Evolutionary conservation across 1,140 invertebrate genomes (phyloP).

Genomic region (Planococcus citri): DNA sequence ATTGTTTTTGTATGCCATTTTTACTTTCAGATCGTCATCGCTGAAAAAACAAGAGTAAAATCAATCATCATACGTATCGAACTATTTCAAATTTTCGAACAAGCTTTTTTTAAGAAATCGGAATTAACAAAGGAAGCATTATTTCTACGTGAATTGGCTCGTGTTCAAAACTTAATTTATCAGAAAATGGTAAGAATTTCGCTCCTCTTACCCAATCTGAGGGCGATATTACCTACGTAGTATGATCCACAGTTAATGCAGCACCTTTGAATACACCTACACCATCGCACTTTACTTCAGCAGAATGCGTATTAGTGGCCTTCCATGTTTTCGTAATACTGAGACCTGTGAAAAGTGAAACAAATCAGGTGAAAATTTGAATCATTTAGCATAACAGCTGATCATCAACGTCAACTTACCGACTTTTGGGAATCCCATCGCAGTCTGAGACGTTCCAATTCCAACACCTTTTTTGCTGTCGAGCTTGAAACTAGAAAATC

Average conservation of each 20-base stretch:
- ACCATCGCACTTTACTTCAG: constrained; percentile 83
- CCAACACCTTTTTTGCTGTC: constrained; percentile 87
- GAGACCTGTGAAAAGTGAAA: constrained; percentile 40
- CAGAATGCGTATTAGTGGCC: constrained; percentile 88
- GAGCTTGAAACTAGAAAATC: constrained; percentile 68
- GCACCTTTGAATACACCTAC: constrained; percentile 84
- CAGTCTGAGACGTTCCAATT: constrained; percentile 83
- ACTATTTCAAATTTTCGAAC: background rate
- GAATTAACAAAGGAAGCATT: too few relatives aligned
- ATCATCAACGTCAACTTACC: constrained; percentile 24
- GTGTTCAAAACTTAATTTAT: too few relatives aligned
- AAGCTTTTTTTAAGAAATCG: too few relatives aligned
- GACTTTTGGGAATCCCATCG: constrained; percentile 64
- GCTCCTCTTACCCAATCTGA: constrained; percentile 66
- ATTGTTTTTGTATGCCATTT: constrained; percentile 77
- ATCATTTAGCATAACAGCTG: constrained; percentile 2
- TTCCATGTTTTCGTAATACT: constrained; percentile 98
- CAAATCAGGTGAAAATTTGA: background rate
- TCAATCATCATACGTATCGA: background rate
- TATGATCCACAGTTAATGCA: too few relatives aligned
- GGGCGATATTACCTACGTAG: constrained; percentile 83
- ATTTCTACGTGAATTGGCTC: too few relatives aligned
- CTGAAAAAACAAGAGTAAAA: constrained; percentile 39
- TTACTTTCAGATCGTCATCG: constrained; percentile 77
- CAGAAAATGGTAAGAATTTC: too few relatives aligned